These are phyloP conservation scores for Urophycis tenuis DNA, from an alignment of 2,797 vertebrate genomes.

Conservation along the genomic window DNA sequence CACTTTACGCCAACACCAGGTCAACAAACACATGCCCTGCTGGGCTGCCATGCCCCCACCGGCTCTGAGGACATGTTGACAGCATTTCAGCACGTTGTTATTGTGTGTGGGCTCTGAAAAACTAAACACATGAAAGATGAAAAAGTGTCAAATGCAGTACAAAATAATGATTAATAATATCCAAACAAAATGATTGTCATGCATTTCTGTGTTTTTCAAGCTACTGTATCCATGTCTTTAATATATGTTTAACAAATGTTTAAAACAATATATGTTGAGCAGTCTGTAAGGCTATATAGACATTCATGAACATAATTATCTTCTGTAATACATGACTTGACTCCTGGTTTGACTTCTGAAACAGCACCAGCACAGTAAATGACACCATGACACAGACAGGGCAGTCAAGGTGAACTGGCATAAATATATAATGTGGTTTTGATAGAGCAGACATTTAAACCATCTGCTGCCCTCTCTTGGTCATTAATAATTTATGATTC, in stretches of 20 bases:
- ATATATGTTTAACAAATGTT: neutral
- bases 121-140: no score
- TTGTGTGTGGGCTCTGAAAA: neutral
- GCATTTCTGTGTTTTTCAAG: neutral
- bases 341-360: neutral
- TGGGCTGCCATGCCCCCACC: neutral
- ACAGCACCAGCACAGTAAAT: neutral
- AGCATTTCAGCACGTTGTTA: neutral
- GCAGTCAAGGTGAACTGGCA: constrained; percentile 9
- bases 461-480: neutral
- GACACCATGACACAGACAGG: neutral
- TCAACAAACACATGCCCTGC: neutral
- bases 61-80: neutral
- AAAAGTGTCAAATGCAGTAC: no score
- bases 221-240: neutral
- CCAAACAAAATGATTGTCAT: neutral
- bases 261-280: neutral
- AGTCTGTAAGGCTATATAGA: neutral
- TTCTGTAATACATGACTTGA: neutral
- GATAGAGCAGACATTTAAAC: neutral
- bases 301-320: neutral
- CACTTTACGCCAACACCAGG: neutral
- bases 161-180: neutral
- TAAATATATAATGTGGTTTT: constrained; percentile 21
- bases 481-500: neutral